Evolutionary conservation across 2,113 vertebrate species (phyloP), one percentile per base, ranked within the genome.

Genomic region (Apteryx mantelli): DNA sequence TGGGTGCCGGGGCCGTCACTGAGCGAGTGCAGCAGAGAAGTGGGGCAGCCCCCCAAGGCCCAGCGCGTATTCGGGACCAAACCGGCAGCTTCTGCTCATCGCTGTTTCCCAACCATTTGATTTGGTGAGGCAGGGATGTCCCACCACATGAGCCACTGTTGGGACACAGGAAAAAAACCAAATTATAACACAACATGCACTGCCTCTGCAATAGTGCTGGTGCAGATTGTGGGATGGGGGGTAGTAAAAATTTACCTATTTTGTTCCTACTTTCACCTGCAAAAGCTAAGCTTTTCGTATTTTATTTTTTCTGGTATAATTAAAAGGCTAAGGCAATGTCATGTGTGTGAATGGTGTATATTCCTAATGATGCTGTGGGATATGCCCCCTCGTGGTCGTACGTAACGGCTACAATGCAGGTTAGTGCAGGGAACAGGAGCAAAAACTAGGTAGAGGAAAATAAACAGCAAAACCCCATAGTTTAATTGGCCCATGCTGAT

Each of bases 101-200:
- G 58, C 40, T 53, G 32, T 52, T 25, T 19, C 40, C 2, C 53
- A 21, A 65, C 8, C n/a, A 11, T 22, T 11, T 38, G 44, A 25
- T 38, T 34, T 71, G 65, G 46, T 46, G 52, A 82, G 60, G 75
- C 53, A 48, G 52, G 2, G 5, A 0, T n/a, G 24, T 3, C 18
- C 14, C 7, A 2, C n/a, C 2, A 2, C 12, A 8, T 18, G 70
- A 76, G 3, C 36, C 42, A 17, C 58, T 79, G 5, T 0, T 66
- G 84, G 11, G 36, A 89, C 36, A 71, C 52, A 18, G 25, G 25
- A 11, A 15, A 10, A 19, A 22, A 34, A 50, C 9, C 25, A n/a
- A 8, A n/a, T 32, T n/a, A 16, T n/a, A 64, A 71, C 17, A 40
- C 46, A 36, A 26, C 20, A 8, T 11, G 19, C 32, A 28, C 24